These are phyloP conservation scores for Stegophylla sp. DNA, from an alignment of 2,888 invertebrate genomes.

Conservation along the genomic window DNA sequence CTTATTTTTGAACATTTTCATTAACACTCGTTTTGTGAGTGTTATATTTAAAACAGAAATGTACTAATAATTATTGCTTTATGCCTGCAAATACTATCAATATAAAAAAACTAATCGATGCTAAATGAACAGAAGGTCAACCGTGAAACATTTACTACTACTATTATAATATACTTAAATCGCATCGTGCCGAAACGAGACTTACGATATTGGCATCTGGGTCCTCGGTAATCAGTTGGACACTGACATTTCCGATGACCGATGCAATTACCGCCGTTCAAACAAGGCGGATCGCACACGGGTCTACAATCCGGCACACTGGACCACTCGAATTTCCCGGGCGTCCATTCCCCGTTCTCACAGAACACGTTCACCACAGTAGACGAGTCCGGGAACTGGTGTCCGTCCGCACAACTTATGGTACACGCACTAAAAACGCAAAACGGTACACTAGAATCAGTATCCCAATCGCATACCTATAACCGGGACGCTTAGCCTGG, in stretches of 20 bases:
- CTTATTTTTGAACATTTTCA: too few relatives aligned
- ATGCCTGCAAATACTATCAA: too few relatives aligned
- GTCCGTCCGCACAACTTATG: conserved; percentile 71
- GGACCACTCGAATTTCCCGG: conserved; percentile 71
- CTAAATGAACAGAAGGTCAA: too few relatives aligned
- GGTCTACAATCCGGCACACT: conserved; percentile 76
- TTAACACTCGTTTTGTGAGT: too few relatives aligned
- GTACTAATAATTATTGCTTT: too few relatives aligned
- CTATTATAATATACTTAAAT: too few relatives aligned
- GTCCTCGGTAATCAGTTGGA: conserved; percentile 74
- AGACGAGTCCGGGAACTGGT: conserved; percentile 77
- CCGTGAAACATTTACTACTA: too few relatives aligned
- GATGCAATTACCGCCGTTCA: conserved; percentile 83
- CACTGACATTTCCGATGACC: conserved; percentile 81
- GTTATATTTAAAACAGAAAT: too few relatives aligned
- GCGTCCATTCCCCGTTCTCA: conserved; percentile 75
- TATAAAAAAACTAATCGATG: too few relatives aligned
- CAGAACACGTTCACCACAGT: conserved; percentile 74
- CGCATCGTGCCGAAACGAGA: too few relatives aligned
- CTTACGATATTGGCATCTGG: conserved; percentile 76
- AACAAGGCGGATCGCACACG: conserved; percentile 75
- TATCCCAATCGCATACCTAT: background rate
- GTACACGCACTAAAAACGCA: conserved; percentile 70
- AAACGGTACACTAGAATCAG: conserved; percentile 36
- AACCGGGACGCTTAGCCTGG: too few relatives aligned